Evolutionary conservation across 2,888 invertebrate species (phyloP), one percentile per base, ranked within the genome.

Genomic region (Andrena trimmerana): DNA sequence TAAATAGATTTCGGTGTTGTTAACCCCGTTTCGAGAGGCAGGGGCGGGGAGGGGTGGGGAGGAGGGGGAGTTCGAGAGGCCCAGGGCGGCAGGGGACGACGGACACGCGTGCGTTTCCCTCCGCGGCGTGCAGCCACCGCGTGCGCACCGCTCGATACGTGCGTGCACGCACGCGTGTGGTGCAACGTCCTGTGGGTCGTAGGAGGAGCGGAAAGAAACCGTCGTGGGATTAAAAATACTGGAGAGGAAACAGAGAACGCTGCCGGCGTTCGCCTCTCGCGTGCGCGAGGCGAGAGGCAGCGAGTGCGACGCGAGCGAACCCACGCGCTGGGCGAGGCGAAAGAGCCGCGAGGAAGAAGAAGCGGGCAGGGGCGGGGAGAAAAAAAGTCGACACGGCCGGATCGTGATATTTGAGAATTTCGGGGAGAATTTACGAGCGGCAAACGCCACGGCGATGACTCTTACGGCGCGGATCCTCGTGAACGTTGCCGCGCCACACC

Each of bases 1-100:
- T 90, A 90, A 89, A 90, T 91, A 90, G 90, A 91, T 90, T 86
- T 79, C 83, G 81, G 86, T 90, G 91, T 88, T 91, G 87, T 92
- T 91, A 91, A 90, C 90, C 90, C 87, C 90, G 86, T 89, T 91
- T 91, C 88, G 86, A 83, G 85, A 48, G 54, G 48, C 52, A 50
- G 67, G 16, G 27, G 65, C 0, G 20, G 20, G 20, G 20, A n/a
- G 42, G 13, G 0, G 20, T 20, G 20, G 20, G 20, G 20, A 0
- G 20, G 20, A 0, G 20, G 20, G 16, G 27, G 65, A 13, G 13
- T 42, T 42, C 29, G 24, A 16, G 33, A 16, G 36, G 7, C 50
- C 31, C 29, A 24, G 20, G 54, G 67, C 54, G 57, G 42, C 65
- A 68, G 57, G 50, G 42, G 69, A 29, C 52, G 50, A 54, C 59